Evolutionary conservation across 2,888 invertebrate species (phyloP), one percentile per base, ranked within the genome.

Genomic region (Druceiella hillmani): DNA sequence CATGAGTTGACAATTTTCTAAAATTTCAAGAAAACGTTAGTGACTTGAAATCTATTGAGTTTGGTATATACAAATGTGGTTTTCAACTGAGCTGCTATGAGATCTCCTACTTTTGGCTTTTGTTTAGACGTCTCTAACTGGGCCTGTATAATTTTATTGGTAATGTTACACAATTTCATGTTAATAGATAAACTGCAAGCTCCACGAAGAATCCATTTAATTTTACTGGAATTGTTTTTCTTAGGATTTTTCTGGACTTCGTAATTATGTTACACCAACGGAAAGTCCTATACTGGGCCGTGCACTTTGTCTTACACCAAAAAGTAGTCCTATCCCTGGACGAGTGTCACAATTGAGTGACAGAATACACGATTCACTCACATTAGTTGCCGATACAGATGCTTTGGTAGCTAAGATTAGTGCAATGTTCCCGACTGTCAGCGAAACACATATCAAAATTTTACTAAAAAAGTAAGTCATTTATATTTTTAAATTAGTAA

Each of bases 401-500:
- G 78, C 81, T 4, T 74, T 84, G 39, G 86, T 88, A 9, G 72
- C 80, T 25, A 89, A 87, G 63, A 87, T 90, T 51, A 81, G 84
- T 53, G 81, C 87, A 29, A 85, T 91, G 81, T 92, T 93, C 59
- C 92, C 92, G 2, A 92, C 92, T 4, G 92, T 90, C 35, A 81
- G 85, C 42, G 91, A 92, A 55, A 85, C 85, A 15, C 91, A 91
- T 57, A 90, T 92, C 56, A 82, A 86, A 53, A 75, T 90, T 49
- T 71, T 92, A 48, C 64, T 92, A 36, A 89, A 89, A 63, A 91
- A 91, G 92, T 92, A 76, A 84, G 85, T 75, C 5, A 12, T 24
- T 29, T 4, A 16, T 15, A 33, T 16, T 22, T 40, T 36, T 12
- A 9, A 7, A 25, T 10, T 40, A 37, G 10, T 16, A 17, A 16